Percentiles rank a stretch among this genome's conserved stretches.
Conservation (phyloP, 2,113 vertebrate species). For the Pterocles burchelli region DNA sequence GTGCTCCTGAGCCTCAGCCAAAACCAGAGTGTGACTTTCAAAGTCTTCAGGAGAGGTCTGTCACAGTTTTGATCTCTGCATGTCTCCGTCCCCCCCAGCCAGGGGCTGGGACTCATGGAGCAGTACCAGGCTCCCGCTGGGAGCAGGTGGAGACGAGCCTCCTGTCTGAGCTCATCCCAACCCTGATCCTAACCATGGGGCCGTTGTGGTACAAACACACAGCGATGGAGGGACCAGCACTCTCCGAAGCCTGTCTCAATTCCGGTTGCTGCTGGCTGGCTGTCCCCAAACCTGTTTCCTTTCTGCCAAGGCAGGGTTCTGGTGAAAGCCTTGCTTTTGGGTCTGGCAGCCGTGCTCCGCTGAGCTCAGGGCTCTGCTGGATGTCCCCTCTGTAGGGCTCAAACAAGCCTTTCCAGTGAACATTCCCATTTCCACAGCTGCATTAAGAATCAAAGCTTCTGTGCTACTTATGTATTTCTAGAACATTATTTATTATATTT, state of each 20-base stretch:
- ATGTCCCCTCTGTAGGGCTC: neutral
- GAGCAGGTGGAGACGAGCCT: neutral
- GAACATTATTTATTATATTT: neutral
- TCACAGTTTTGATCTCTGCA: neutral
- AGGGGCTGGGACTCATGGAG: neutral
- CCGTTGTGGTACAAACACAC: neutral
- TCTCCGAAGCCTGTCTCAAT: neutral
- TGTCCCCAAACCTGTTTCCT: neutral
- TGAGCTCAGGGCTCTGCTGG: neutral
- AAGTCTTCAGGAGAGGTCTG: neutral
- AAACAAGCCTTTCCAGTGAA: neutral
- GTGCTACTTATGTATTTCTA: neutral
- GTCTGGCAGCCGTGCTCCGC: neutral
- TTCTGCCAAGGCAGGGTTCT: neutral
- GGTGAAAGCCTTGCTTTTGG: neutral
- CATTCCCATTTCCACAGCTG: neutral
- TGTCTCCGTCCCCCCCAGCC: rapidly evolving
- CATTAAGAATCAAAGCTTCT: neutral
- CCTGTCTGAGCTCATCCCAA: neutral
- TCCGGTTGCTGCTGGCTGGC: neutral
- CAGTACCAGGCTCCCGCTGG: neutral
- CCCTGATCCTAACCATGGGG: neutral
- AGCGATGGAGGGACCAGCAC: neutral
- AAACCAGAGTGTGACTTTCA: neutral
- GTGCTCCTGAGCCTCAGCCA: neutral